Conservation (phyloP, 2,888 invertebrate species). For the Caenorhabditis sinica region DNA sequence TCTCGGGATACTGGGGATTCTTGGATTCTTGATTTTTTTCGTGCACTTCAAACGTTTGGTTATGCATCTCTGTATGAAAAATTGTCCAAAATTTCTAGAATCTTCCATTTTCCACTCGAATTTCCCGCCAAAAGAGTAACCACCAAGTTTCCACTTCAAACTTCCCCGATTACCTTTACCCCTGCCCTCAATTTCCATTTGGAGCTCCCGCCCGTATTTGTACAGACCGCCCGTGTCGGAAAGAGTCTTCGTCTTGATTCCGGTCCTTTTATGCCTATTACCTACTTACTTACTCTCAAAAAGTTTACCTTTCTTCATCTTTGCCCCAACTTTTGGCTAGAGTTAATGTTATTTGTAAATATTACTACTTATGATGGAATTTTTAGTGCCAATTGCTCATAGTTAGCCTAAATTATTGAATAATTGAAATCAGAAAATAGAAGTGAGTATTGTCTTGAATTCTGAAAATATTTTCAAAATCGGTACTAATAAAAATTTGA, state of each 20-base stretch:
- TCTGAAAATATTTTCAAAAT: too few species aligned
- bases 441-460: too few species aligned
- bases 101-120: neutral
- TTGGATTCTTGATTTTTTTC: too few species aligned
- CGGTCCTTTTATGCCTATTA: constrained; percentile 14
- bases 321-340: neutral
- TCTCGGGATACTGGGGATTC: neutral
- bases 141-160: neutral
- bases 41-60: too few species aligned
- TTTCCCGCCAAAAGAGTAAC: neutral
- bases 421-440: too few species aligned
- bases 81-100: neutral
- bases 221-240: constrained; percentile 31
- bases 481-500: too few species aligned
- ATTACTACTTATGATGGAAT: neutral
- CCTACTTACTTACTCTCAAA: constrained; percentile 17
- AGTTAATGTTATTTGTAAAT: constrained; percentile 15
- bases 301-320: constrained; percentile 13
- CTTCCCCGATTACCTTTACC: neutral
- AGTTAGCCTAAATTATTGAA: too few species aligned
- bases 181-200: neutral
- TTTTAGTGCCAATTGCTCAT: too few species aligned
- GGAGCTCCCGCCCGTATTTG: constrained; percentile 14
- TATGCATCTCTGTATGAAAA: too few species aligned
- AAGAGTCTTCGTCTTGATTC: neutral